A percentile compares a stretch with the other conserved stretches of the same genome.
Evolutionary conservation across 92 coral and sea anemone genomes (phyloP).

Genomic region (Paramuricea clavata): DNA sequence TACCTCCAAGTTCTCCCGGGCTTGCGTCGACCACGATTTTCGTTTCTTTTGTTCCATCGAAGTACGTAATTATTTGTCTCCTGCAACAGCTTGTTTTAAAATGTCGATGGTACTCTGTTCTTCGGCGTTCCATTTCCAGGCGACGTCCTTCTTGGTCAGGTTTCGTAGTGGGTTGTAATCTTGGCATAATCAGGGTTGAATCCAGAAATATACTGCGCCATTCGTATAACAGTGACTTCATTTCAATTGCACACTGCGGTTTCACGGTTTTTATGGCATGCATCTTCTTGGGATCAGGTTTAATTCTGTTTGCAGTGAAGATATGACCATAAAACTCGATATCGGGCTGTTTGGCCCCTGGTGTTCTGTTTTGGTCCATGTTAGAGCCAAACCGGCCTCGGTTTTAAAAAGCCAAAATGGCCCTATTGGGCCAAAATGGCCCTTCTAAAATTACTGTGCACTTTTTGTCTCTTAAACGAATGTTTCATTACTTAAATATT

Average conservation of each 20-base stretch:
- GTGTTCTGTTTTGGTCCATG: too few species aligned
- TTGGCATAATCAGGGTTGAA: constrained; percentile 57
- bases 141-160: constrained; percentile 56
- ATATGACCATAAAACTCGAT: constrained; percentile 57
- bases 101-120: constrained; percentile 60
- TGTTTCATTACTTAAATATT: constrained; percentile 60
- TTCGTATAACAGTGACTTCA: constrained; percentile 18
- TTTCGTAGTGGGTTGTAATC: constrained; percentile 64
- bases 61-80: constrained; percentile 67
- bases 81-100: constrained; percentile 63
- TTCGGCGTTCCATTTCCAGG: constrained; percentile 72
- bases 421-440: too few species aligned
- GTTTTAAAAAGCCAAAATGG: too few species aligned
- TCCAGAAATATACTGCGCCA: neutral
- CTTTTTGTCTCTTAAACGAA: constrained; percentile 63
- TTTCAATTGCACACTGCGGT: constrained; percentile 46
- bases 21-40: constrained; percentile 69
- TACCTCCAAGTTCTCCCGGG: constrained; percentile 67
- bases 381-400: too few species aligned
- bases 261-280: constrained; percentile 49
- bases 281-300: constrained; percentile 38
- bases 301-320: constrained; percentile 40
- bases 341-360: constrained; percentile 48
- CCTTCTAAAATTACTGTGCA: too few species aligned
- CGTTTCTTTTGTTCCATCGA: constrained; percentile 57